Evolutionary conservation across 2,113 vertebrate genomes (phyloP).

Genomic region (Bufo bufo): DNA sequence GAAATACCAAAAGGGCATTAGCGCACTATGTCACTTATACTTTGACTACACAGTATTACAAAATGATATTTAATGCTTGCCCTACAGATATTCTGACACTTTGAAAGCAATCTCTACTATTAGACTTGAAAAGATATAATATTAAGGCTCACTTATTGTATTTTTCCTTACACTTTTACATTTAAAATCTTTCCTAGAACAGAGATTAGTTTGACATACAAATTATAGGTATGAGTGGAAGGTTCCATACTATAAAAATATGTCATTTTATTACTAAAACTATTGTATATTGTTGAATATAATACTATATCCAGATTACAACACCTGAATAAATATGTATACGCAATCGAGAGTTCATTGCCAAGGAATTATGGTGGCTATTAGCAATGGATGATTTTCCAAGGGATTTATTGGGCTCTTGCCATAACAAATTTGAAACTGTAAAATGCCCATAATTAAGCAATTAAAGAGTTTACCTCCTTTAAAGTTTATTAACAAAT

Average conservation of each 20-base stretch:
- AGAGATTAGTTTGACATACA: neutral
- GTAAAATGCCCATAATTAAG: too few species aligned
- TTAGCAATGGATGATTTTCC: neutral
- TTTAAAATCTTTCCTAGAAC: neutral
- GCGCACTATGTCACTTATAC: neutral
- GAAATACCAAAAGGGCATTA: slow-evolving; percentile 29
- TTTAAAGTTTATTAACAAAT: too few species aligned
- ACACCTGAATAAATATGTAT: neutral
- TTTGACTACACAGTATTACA: neutral
- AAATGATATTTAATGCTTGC: neutral
- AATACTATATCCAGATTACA: neutral
- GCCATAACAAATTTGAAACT: too few species aligned
- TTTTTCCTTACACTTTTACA: neutral
- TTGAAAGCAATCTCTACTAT: neutral
- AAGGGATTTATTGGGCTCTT: neutral
- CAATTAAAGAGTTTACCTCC: too few species aligned
- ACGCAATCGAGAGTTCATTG: neutral
- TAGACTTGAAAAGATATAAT: slow-evolving; percentile 1
- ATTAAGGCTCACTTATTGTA: neutral
- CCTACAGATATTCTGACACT: neutral
- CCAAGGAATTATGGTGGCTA: neutral
- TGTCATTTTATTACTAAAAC: neutral
- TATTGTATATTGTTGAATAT: neutral
- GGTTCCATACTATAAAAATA: neutral
- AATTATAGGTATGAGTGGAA: neutral